Evolutionary conservation across 1,140 invertebrate species (phyloP), one percentile per base, ranked within the genome.

Genomic region (Holcopasites calliopsidis): DNA sequence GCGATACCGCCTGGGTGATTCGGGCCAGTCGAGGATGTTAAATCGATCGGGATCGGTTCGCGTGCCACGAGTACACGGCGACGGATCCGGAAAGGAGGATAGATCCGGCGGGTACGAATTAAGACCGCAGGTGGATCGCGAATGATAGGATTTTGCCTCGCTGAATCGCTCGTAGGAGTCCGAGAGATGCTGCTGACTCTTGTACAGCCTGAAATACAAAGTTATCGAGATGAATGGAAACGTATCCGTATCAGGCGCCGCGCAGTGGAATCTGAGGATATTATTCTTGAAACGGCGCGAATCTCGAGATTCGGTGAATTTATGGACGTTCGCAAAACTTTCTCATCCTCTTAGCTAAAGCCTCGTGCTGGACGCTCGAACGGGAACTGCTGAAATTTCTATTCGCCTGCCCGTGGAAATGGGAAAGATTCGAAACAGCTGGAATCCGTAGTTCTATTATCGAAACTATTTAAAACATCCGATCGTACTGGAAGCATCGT

Each of bases 11-110:
- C 85, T 86, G 0, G 89, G 87, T 28, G 87, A 87, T 38, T 88
- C 82, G 0, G 90, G 90, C 91, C 91, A 92, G 47, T 92, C 86
- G 60, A 91, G 86, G 60, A 91, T 91, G 62, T 92, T 91, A 28
- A 92, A 70, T 26, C 89, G 88, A 60, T 90, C 85, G 7, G 86
- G 79, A 71, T 90, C 83, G 13, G 71, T 11, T 11, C 78, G 87
- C 68, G 66, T 86, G 50, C 57, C 55, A 8, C 74, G 65, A 2
- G 70, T 23, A 16, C 84, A 86, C 2, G 80, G 74, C 71, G 82
- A 33, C 16, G 83, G 84, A 75, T 90, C 85, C 44, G 85, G 87
- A 44, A 90, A 79, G 8, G 89, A 85, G 0, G 72, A 72, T 7
- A 88, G 61, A 21, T 79, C 80, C 6, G 88, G 66, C 8, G 87